Evolutionary conservation across 2,888 invertebrate genomes (phyloP).

Genomic region (Myopa tessellatipennis): DNA sequence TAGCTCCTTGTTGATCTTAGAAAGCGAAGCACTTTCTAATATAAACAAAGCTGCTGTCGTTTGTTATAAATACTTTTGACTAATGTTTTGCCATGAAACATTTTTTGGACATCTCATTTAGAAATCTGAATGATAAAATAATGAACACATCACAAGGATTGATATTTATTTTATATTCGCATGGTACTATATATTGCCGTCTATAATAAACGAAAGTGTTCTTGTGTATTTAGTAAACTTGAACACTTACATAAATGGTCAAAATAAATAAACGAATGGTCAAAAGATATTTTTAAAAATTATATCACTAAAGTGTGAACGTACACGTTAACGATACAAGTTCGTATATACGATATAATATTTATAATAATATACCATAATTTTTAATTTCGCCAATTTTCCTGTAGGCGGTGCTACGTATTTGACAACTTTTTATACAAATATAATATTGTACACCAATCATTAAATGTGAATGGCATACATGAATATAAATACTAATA

Average conservation of each 20-base stretch:
- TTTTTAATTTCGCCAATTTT: not conserved
- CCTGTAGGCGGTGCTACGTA: not conserved
- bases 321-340: not conserved
- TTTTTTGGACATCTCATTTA: no score
- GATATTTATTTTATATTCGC: not conserved
- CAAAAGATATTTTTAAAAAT: slow-evolving; percentile 24
- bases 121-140: not conserved
- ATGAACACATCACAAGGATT: not conserved
- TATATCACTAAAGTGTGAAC: not conserved
- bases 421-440: slow-evolving; percentile 16
- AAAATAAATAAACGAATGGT: slow-evolving; percentile 7
- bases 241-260: not conserved
- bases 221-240: no score
- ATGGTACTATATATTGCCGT: not conserved
- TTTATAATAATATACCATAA: not conserved
- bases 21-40: no score
- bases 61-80: no score
- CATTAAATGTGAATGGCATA: not conserved
- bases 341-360: not conserved
- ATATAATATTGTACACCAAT: slow-evolving; percentile 18
- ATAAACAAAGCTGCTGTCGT: no score
- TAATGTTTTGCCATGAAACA: no score
- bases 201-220: no score
- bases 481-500: not conserved
- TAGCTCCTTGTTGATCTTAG: no score